Conservation (phyloP, 2,797 vertebrate species). For the Chaetodon trifasciatus region DNA sequence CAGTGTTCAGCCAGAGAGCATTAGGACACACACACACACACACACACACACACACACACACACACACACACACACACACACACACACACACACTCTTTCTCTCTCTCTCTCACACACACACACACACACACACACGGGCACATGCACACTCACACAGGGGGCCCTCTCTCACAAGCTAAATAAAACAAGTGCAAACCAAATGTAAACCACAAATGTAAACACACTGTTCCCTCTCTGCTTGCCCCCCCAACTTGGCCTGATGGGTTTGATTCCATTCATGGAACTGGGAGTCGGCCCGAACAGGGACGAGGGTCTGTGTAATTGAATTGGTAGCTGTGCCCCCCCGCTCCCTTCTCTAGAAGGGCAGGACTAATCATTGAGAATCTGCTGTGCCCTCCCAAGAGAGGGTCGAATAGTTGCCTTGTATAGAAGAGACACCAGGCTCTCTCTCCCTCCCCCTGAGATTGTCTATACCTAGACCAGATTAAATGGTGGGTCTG, state of each 20-base stretch:
- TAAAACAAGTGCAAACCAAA: conserved; percentile 47
- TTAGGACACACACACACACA: conserved; percentile 6
- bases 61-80: conserved; percentile 13
- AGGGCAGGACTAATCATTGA: conserved; percentile 69
- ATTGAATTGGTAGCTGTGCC: conserved; percentile 69
- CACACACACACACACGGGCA: background rate
- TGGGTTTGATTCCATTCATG: conserved; percentile 73
- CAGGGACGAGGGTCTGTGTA: conserved; percentile 52
- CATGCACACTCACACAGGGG: conserved; percentile 13
- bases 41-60: background rate
- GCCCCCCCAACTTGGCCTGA: conserved; percentile 20
- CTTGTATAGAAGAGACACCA: conserved; percentile 79
- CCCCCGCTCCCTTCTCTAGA: conserved; percentile 25
- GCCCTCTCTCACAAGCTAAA: conserved; percentile 7
- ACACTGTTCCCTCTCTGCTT: conserved; percentile 37
- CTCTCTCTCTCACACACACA: conserved; percentile 14
- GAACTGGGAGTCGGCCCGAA: conserved; percentile 42
- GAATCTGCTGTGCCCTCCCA: conserved; percentile 72
- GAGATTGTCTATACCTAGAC: conserved; percentile 60
- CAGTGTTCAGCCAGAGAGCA: conserved; percentile 29
- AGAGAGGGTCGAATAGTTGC: conserved; percentile 71
- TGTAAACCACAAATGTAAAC: conserved; percentile 67
- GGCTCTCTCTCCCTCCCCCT: conserved; percentile 26
- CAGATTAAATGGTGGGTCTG: conserved; percentile 71
- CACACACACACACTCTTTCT: background rate